Percentiles rank a stretch among this genome's conserved stretches.
These are phyloP conservation scores for Drosophila murphyi DNA, from an alignment of 1,140 invertebrate genomes.

Conservation along the genomic window DNA sequence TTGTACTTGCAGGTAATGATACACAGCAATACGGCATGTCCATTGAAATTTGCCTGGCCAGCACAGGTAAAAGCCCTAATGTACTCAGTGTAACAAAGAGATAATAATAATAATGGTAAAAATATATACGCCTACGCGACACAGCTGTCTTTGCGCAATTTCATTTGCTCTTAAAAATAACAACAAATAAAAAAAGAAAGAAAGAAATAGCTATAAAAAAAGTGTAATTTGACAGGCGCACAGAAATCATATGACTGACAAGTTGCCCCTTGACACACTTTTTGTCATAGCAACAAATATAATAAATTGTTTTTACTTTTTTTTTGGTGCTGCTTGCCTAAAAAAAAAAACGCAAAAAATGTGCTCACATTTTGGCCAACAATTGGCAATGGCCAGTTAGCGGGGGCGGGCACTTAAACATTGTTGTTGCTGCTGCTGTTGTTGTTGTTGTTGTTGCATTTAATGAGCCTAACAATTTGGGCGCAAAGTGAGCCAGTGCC, in stretches of 20 bases:
- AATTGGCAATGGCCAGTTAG: conserved; percentile 20
- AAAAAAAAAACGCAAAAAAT: conserved; percentile 34
- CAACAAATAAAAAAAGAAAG: conserved; percentile 24
- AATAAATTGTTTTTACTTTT: conserved; percentile 66
- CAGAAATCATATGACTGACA: conserved; percentile 78
- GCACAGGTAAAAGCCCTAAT: conserved; percentile 40
- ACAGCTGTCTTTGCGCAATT: conserved; percentile 70
- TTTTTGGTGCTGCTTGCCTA: not conserved
- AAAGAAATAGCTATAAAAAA: conserved; percentile 8
- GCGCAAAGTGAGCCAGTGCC: not conserved
- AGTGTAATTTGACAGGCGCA: conserved; percentile 62
- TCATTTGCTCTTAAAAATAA: conserved; percentile 57
- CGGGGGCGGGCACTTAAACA: conserved; percentile 11
- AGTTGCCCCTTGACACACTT: conserved; percentile 80
- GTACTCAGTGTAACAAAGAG: conserved; percentile 2
- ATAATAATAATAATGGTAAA: conserved; percentile 9
- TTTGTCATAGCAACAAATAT: conserved; percentile 76
- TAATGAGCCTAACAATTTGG: conserved; percentile 24
- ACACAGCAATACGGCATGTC: conserved; percentile 23
- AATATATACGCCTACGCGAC: conserved; percentile 30
- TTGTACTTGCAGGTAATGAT: conserved; percentile 59
- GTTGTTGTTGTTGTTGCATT: conserved; percentile 1
- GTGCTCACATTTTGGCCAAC: conserved; percentile 41
- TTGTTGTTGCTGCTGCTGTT: conserved; percentile 13
- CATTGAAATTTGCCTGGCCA: conserved; percentile 23